phyloP scores from a whole-genome alignment of 2,113 vertebrate species.

The Mellivora capensis region DNA sequence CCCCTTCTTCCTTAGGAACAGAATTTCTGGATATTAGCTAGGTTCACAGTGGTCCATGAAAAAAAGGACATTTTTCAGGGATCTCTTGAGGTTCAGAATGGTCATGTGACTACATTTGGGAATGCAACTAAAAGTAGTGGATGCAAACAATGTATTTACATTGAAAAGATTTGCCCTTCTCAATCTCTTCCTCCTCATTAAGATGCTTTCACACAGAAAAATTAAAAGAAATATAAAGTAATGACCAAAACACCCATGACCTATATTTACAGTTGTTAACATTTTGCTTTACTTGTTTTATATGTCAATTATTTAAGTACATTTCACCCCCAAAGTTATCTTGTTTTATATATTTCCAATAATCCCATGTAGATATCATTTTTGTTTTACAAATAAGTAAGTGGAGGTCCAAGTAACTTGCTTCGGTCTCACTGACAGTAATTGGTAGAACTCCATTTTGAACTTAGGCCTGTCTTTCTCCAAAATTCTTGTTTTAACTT shows the following conservation, averaged over 20 bases:
- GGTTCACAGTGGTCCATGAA: not conserved
- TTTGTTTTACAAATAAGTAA: not conserved
- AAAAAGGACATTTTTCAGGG: not conserved
- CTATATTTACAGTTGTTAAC: not conserved
- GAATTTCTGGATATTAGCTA: not conserved
- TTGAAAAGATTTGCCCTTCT: not conserved
- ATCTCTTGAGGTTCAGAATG: not conserved
- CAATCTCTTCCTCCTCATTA: not conserved
- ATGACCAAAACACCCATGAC: not conserved
- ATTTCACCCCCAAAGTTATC: not conserved
- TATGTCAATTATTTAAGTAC: not conserved
- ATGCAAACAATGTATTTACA: not conserved
- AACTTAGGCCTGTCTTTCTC: not conserved
- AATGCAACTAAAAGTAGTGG: not conserved
- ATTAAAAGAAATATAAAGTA: not conserved
- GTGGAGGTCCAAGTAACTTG: not conserved
- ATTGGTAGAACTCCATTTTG: not conserved
- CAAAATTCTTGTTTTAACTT: not conserved
- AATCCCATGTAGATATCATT: not conserved
- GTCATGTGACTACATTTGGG: not conserved
- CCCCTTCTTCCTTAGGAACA: not conserved
- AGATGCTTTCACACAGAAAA: not conserved
- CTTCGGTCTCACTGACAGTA: not conserved
- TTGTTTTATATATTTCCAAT: not conserved
- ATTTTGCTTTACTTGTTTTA: not conserved